A percentile compares a stretch with the other conserved stretches of the same genome.
phyloP scores from a whole-genome alignment of 2,797 vertebrate species.

The Meda fulgida region DNA sequence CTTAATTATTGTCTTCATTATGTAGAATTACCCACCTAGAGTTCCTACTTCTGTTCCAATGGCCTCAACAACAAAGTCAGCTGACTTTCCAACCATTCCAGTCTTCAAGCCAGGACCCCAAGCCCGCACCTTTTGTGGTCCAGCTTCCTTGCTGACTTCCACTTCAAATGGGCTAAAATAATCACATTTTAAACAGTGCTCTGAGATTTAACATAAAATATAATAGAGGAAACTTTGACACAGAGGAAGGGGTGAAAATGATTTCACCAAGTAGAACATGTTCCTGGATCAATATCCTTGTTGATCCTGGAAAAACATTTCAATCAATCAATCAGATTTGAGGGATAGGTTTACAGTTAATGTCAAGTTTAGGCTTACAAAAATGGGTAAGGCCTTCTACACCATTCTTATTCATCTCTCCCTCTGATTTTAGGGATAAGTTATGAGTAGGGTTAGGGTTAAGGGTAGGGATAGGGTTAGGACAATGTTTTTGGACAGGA shows the following conservation, averaged over 20 bases:
- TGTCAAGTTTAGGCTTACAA: neutral
- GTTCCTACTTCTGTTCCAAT: constrained; percentile 94
- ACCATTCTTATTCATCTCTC: neutral
- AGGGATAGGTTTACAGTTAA: neutral
- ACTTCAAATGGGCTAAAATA: constrained; percentile 90
- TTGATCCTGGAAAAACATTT: neutral
- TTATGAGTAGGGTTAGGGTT: neutral
- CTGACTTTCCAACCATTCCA: constrained; percentile 93
- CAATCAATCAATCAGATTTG: neutral
- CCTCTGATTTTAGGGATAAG: neutral
- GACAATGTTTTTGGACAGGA: neutral
- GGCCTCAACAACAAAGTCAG: constrained; percentile 95
- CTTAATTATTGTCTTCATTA: neutral
- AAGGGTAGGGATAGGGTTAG: neutral
- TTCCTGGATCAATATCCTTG: neutral
- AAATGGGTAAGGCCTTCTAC: neutral
- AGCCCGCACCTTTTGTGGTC: constrained; percentile 92
- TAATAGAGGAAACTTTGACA: neutral
- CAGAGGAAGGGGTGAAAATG: constrained; percentile 6
- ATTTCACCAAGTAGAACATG: neutral
- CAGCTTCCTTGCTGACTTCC: constrained; percentile 84
- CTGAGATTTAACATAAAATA: neutral
- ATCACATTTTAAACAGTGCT: constrained; percentile 49
- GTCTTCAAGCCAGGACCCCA: constrained; percentile 95
- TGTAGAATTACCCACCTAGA: constrained; percentile 79